These are phyloP conservation scores for Atlantisia rogersi DNA, from an alignment of 2,113 vertebrate species.

Conservation along the genomic window DNA sequence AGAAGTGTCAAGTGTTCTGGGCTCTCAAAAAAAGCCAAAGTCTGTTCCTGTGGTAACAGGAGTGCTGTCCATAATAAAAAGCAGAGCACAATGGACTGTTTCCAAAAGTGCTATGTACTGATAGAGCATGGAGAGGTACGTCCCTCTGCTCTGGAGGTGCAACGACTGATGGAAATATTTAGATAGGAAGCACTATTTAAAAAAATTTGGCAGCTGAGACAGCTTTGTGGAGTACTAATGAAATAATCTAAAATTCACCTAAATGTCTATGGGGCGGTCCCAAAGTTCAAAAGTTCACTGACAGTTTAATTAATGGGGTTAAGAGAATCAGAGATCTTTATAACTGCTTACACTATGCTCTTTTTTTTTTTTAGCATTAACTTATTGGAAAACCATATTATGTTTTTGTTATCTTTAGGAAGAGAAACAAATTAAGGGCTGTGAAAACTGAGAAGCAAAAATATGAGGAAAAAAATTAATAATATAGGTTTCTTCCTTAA, in stretches of 20 bases:
- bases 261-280: neutral
- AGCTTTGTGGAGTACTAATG: neutral
- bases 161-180: neutral
- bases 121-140: accelerated
- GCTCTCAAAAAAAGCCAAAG: neutral
- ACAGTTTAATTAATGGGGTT: neutral
- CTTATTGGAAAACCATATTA: neutral
- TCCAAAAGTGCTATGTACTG: neutral
- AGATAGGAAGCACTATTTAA: neutral
- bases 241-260: neutral
- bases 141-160: neutral
- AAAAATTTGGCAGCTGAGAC: neutral
- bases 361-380: neutral
- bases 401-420: neutral
- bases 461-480: neutral
- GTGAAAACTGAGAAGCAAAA: neutral
- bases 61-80: neutral
- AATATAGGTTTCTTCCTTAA: neutral
- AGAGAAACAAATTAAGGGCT: neutral
- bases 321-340: neutral
- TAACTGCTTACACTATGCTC: neutral
- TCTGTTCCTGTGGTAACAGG: neutral
- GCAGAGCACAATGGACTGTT: neutral
- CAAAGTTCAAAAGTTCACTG: neutral
- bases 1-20: neutral